These are phyloP conservation scores for Chaetodon trifasciatus DNA, from an alignment of 2,797 vertebrate genomes.

Conservation along the genomic window DNA sequence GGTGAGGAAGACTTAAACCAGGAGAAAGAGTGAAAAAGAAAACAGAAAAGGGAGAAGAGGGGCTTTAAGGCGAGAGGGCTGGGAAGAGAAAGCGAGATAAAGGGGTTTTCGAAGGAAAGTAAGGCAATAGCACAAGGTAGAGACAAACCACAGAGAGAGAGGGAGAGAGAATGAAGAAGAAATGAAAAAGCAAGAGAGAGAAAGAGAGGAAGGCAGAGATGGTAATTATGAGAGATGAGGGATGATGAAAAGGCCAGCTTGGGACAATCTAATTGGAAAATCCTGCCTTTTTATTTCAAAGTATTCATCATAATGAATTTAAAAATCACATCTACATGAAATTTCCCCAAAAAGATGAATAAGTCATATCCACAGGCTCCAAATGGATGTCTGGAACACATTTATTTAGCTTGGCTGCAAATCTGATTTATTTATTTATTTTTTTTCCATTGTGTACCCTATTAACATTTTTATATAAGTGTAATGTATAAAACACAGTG, in stretches of 20 bases:
- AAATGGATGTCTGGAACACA: slow-evolving; percentile 6
- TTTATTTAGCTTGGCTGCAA: neutral
- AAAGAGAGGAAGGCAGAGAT: neutral
- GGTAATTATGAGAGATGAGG: slow-evolving; percentile 53
- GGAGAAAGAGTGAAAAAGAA: neutral
- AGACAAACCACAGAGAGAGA: neutral
- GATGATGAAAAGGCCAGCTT: slow-evolving; percentile 49
- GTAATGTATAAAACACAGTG: neutral
- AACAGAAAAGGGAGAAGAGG: neutral
- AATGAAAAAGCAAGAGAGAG: slow-evolving; percentile 25
- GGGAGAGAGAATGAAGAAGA: neutral
- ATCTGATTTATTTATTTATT: neutral
- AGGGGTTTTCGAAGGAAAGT: neutral
- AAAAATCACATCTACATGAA: slow-evolving; percentile 39
- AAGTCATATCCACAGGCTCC: slow-evolving; percentile 27
- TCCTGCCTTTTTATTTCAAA: slow-evolving; percentile 44
- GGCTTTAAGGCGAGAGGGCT: neutral
- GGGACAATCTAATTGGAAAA: slow-evolving; percentile 55
- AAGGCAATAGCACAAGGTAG: neutral
- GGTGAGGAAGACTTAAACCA: slow-evolving; percentile 27
- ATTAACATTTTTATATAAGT: slow-evolving; percentile 14
- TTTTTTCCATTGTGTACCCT: neutral
- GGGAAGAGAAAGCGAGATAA: neutral
- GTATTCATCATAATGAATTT: slow-evolving; percentile 56
- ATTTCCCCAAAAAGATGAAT: slow-evolving; percentile 39